Evolutionary conservation across 2,888 invertebrate species (phyloP).

Genomic region (Euzophera pinguis): DNA sequence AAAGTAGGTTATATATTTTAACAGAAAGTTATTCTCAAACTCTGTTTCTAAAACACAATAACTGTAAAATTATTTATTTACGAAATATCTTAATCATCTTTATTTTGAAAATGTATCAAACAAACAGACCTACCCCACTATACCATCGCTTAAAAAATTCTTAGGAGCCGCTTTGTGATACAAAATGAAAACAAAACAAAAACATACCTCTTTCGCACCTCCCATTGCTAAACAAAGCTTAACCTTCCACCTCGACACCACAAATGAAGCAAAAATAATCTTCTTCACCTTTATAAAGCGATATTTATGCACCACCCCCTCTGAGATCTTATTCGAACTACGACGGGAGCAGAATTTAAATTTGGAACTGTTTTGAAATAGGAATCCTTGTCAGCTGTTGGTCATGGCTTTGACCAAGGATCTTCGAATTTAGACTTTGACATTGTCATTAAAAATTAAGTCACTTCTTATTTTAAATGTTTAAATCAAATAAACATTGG

Average conservation of each 20-base stretch:
- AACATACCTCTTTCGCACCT: slow-evolving; percentile 11
- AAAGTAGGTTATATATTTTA: no score
- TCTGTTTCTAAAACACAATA: no score
- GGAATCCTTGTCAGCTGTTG: neutral
- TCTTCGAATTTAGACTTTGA: neutral
- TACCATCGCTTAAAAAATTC: neutral
- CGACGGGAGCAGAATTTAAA: slow-evolving; percentile 18
- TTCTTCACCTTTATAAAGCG: slow-evolving; percentile 23
- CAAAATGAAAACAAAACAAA: slow-evolving; percentile 8
- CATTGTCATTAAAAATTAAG: neutral
- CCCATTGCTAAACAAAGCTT: slow-evolving; percentile 8
- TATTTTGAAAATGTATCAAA: no score
- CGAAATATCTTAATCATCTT: no score
- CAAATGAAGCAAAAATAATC: slow-evolving; percentile 19
- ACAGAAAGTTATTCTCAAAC: no score
- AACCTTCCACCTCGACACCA: neutral
- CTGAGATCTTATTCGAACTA: slow-evolving; percentile 30
- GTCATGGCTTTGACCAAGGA: slow-evolving; percentile 2
- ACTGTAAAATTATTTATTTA: no score
- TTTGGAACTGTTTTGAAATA: slow-evolving; percentile 3
- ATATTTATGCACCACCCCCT: slow-evolving; percentile 43
- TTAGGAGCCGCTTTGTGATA: slow-evolving; percentile 2
- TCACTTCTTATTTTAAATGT: no score
- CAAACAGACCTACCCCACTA: neutral
- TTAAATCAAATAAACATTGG: no score